Evolutionary conservation across 1,140 invertebrate genomes (phyloP).

Genomic region (Augochlora pura): DNA sequence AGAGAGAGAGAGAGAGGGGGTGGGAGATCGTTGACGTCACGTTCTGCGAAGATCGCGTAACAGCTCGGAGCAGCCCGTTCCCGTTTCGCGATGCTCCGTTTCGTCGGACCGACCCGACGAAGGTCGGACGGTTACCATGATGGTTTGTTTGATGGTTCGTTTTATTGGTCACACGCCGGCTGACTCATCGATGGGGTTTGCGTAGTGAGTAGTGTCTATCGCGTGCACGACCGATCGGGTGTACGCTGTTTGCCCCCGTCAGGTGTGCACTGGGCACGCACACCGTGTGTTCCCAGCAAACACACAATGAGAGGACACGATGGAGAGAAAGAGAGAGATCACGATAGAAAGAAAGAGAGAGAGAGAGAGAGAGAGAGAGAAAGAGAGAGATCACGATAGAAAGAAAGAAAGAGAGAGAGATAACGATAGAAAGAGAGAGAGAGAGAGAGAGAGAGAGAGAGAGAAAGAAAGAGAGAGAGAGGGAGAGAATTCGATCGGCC

Average conservation of each 20-base stretch:
- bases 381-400: no score
- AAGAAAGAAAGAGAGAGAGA: no score
- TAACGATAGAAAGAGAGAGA: no score
- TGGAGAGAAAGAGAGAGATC: no score
- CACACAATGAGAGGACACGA: background rate
- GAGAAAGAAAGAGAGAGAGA: no score
- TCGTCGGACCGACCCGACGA: background rate
- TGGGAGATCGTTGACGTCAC: no score
- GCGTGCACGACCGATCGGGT: constrained; percentile 28
- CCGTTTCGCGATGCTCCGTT: constrained; percentile 12
- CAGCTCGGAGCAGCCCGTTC: background rate
- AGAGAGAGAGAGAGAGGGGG: no score
- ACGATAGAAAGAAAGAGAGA: no score
- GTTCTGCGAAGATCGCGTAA: no score
- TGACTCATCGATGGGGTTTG: constrained; percentile 15
- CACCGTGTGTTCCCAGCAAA: constrained; percentile 13
- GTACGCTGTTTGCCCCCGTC: constrained; percentile 27
- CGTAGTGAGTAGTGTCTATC: background rate
- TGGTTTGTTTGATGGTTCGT: background rate
- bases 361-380: no score
- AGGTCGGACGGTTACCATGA: background rate
- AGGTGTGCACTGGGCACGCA: constrained; percentile 20
- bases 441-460: no score
- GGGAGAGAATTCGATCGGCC: constrained; percentile 5
- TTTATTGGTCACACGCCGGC: background rate